These are phyloP conservation scores for Pristionchus exspectatus DNA, from an alignment of 2,888 invertebrate genomes.

Conservation along the genomic window DNA sequence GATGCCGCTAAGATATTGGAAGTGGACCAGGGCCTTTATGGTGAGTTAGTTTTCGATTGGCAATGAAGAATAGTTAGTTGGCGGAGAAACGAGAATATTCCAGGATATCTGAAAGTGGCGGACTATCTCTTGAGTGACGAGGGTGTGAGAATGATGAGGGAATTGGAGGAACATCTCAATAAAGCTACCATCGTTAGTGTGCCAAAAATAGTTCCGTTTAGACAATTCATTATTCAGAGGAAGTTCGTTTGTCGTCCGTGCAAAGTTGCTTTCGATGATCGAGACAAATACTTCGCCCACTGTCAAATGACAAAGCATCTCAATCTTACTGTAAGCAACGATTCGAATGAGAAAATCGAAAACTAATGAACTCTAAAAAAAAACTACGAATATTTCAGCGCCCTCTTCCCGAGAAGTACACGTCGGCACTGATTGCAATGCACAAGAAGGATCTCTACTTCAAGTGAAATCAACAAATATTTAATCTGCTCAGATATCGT, in stretches of 20 bases:
- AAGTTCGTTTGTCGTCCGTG: slow-evolving; percentile 21
- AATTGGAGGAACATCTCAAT: not conserved
- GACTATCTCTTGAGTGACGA: not conserved
- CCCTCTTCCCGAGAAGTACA: not conserved
- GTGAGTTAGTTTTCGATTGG: not conserved
- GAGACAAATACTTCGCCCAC: slow-evolving; percentile 5
- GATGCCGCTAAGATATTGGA: not conserved
- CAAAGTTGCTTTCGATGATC: not conserved
- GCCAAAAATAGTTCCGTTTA: not conserved
- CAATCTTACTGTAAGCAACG: not conserved
- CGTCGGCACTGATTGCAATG: not conserved
- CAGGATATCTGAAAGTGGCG: not conserved
- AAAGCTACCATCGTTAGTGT: not conserved
- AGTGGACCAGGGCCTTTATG: not conserved
- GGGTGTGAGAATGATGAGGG: not conserved
- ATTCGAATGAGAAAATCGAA: not conserved
- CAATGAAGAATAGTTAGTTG: no score
- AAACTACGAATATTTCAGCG: not conserved
- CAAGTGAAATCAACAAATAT: not conserved
- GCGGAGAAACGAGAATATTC: not conserved
- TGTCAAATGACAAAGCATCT: slow-evolving; percentile 21
- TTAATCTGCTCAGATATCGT: not conserved
- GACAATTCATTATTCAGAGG: not conserved
- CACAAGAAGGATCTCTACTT: slow-evolving; percentile 32
- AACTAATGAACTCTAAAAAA: not conserved